Evolutionary conservation across 2,797 vertebrate genomes (phyloP).

Genomic region (Botia kubotai): DNA sequence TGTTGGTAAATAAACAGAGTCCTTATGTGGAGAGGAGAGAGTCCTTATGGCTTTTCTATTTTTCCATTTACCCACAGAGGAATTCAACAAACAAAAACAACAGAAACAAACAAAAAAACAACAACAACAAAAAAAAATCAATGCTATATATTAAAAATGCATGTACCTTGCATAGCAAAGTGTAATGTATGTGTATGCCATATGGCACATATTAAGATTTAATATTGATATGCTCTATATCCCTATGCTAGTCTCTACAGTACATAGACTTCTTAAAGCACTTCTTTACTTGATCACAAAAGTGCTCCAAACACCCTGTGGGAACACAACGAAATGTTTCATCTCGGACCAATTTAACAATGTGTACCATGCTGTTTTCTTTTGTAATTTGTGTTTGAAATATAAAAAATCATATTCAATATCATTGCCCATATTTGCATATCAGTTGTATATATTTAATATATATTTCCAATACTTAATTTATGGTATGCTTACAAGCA

Average conservation of each 20-base stretch:
- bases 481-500: neutral
- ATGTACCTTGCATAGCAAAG: constrained; percentile 1
- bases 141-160: constrained; percentile 3
- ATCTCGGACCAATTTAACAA: neutral
- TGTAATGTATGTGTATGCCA: neutral
- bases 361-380: neutral
- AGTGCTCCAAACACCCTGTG: neutral
- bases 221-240: neutral
- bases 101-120: no score
- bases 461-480: neutral
- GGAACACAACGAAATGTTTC: constrained; percentile 14
- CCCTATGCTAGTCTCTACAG: neutral
- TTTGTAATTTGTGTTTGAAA: neutral
- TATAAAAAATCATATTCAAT: neutral
- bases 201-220: constrained; percentile 10
- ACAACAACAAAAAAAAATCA: no score
- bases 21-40: no score
- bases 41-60: no score
- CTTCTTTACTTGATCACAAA: neutral
- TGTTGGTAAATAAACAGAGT: neutral
- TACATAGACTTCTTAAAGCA: neutral
- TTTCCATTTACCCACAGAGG: no score
- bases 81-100: no score
- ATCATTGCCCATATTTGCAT: neutral
- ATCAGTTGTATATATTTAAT: neutral